phyloP scores from a whole-genome alignment of 2,888 invertebrate species.

The Scaptomyza cyrtandrae region DNA sequence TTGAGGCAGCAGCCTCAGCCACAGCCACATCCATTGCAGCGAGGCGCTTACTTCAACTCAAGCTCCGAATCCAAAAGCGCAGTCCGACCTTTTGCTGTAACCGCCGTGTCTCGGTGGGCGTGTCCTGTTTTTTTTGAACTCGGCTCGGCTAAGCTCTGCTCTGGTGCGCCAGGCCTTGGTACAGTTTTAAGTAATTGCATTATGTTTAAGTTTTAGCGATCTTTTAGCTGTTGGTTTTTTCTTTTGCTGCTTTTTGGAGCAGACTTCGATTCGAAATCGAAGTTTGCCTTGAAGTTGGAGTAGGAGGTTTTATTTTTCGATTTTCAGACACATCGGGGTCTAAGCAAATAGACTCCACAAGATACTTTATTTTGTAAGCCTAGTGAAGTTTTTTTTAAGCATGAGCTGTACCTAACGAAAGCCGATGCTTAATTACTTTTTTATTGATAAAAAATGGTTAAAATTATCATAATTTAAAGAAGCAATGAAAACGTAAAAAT shows the following conservation, averaged over 20 bases:
- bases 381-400: neutral
- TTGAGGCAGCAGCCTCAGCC: constrained; percentile 22
- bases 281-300: constrained; percentile 68
- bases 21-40: constrained; percentile 5
- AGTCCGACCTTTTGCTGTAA: constrained; percentile 63
- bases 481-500: too few species aligned
- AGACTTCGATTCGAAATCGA: constrained; percentile 51
- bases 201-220: constrained; percentile 65
- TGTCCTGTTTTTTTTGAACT: constrained; percentile 66
- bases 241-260: constrained; percentile 44
- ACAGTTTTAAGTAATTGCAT: constrained; percentile 81
- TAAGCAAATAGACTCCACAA: constrained; percentile 45
- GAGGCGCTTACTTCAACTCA: constrained; percentile 28
- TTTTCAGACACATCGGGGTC: constrained; percentile 47
- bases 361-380: constrained; percentile 21
- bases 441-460: too few species aligned
- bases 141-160: constrained; percentile 29
- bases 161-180: constrained; percentile 69
- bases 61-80: constrained; percentile 10
- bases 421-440: too few species aligned
- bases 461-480: too few species aligned
- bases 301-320: constrained; percentile 50
- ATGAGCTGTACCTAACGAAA: too few species aligned
- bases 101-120: constrained; percentile 72
- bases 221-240: constrained; percentile 29